Base-by-base conservation (phyloP, 23 tunicate species). In the Botrylloides violaceus region DNA sequence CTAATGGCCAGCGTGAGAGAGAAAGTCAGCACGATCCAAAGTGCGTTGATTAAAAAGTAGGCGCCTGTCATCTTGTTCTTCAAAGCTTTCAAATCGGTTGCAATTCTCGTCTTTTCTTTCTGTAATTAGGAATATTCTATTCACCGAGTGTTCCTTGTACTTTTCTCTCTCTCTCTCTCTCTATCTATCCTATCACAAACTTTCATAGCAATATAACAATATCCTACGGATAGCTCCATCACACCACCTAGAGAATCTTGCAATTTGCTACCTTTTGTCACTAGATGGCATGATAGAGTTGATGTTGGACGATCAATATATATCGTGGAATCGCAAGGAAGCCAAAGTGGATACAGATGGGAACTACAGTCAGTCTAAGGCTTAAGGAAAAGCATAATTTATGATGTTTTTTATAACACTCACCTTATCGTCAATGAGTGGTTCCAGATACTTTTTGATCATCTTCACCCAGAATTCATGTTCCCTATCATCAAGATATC, bases 21-120 rank as follows among this genome's bases (percentile, higher is more conserved):
- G 66, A 88, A 88, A 77, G 86, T 88, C 34, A 88, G 70, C 37
- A 82, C 80, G 3, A 88, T 64, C 96, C 96, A 88, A 22, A 88
- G 77, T 27, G 80, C 84, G 70, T 88, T 88, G 34, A 79, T 66
- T 43, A 88, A 77, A 26, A 73, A 88, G 59, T 88, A 88, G 2
- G 96, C 96, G 32, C 96, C 96, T 0, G 88, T 88, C 71, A 78
- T 76, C 7, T 84, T 85, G 84, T 88, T 88, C 12, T 87, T 75
- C 22, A 88, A 71, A 27, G 71, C 84, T 58, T 23, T 78, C 71
- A 88, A 61, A 29, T 88, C 81, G 30, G 26, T 87, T 88, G 36
- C 37, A 3, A 68, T 68, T 37, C 74, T n/a, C 27, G 56, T 43
- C 37, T 68, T 27, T 6, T 68, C 74, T 68, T 0, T 9, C 70